Conservation (phyloP, 1,140 invertebrate genomes). For the Drosophila orena region DNA sequence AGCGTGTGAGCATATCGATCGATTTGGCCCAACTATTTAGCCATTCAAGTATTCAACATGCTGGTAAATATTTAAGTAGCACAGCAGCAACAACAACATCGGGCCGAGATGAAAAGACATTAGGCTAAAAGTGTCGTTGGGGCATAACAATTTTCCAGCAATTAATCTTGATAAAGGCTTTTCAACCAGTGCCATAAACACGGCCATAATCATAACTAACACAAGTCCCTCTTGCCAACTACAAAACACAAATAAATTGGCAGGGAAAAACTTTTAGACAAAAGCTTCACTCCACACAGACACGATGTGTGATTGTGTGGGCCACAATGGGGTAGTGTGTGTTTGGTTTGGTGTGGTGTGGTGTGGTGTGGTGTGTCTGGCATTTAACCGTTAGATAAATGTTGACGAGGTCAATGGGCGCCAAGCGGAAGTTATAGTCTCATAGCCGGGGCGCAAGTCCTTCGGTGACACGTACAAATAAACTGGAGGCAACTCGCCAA, state of each 20-base stretch:
- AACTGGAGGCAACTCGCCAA: conserved; percentile 42
- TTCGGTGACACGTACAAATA: conserved; percentile 75
- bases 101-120: conserved; percentile 35
- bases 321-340: conserved; percentile 7
- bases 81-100: conserved; percentile 1
- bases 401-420: conserved; percentile 81
- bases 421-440: conserved; percentile 77
- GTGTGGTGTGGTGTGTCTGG: conserved; percentile 39
- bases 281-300: conserved; percentile 21
- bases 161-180: conserved; percentile 78
- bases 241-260: conserved; percentile 66
- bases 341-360: not conserved
- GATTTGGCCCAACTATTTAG: conserved; percentile 33
- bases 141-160: conserved; percentile 76
- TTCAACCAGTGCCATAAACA: conserved; percentile 77
- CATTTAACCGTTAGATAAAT: conserved; percentile 82
- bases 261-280: conserved; percentile 67
- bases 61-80: conserved; percentile 45
- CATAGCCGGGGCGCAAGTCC: conserved; percentile 39
- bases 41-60: conserved; percentile 39
- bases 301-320: conserved; percentile 8
- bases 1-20: conserved; percentile 51
- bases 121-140: conserved; percentile 52
- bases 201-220: conserved; percentile 82
- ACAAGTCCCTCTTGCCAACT: conserved; percentile 49